phyloP scores from a whole-genome alignment of 2,797 vertebrate species.

The Neosalanx taihuensis region DNA sequence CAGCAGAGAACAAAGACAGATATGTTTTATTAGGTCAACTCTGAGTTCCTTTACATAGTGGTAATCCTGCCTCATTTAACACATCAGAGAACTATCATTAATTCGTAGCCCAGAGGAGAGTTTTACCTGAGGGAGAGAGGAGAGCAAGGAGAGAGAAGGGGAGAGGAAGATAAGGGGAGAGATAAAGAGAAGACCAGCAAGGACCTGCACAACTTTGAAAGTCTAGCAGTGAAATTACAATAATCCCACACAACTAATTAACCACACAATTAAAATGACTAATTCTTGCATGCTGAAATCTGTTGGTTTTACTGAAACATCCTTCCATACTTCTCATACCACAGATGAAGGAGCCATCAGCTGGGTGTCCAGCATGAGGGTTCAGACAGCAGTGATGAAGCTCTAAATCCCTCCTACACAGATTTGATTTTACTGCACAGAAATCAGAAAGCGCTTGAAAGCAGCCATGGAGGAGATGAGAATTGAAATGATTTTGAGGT shows the following conservation, averaged over 20 bases:
- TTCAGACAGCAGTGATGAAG: slow-evolving; percentile 53
- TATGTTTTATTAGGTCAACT: slow-evolving; percentile 61
- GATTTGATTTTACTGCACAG: slow-evolving; percentile 31
- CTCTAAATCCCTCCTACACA: slow-evolving; percentile 19
- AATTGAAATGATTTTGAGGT: slow-evolving; percentile 55
- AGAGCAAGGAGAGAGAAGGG: not conserved
- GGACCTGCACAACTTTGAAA: not conserved
- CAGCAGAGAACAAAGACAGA: slow-evolving; percentile 55
- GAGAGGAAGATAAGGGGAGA: slow-evolving; percentile 26
- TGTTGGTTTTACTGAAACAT: slow-evolving; percentile 29
- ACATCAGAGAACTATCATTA: slow-evolving; percentile 67
- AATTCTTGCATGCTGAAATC: too few relatives aligned
- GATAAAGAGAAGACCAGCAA: not conserved
- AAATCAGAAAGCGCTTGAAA: slow-evolving; percentile 55
- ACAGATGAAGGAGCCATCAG: slow-evolving; percentile 25
- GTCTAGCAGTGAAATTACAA: too few relatives aligned
- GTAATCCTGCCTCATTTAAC: slow-evolving; percentile 55
- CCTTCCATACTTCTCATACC: slow-evolving; percentile 48
- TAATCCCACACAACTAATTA: too few relatives aligned
- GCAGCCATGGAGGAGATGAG: slow-evolving; percentile 52
- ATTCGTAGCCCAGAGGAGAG: slow-evolving; percentile 52
- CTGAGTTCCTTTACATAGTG: slow-evolving; percentile 46
- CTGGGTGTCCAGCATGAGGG: slow-evolving; percentile 26
- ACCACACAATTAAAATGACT: too few relatives aligned
- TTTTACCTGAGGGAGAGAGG: slow-evolving; percentile 23